Conservation (phyloP, 2,113 vertebrate species). For the Pelecanus crispus region DNA sequence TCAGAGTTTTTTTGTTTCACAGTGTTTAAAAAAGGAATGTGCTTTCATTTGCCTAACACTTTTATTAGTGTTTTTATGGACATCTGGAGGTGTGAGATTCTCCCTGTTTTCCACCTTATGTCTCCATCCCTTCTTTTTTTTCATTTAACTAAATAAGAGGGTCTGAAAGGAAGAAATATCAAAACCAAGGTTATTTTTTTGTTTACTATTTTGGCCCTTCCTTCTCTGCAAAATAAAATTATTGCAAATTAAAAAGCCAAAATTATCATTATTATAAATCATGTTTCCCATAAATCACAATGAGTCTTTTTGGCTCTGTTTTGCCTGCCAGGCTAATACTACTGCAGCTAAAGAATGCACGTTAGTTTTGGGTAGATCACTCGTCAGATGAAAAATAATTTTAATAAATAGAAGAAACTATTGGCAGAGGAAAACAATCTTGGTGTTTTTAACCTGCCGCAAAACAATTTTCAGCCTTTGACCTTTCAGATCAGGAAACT, state of each 20-base stretch:
- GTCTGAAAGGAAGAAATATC: not conserved
- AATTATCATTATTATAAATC: not conserved
- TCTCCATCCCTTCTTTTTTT: not conserved
- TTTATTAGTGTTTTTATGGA: slow-evolving; percentile 4
- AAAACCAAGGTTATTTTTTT: not conserved
- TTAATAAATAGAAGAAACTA: slow-evolving; percentile 29
- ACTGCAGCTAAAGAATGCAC: not conserved
- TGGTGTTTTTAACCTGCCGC: not conserved
- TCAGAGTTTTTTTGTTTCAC: not conserved
- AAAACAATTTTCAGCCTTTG: slow-evolving; percentile 19
- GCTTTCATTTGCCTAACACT: not conserved
- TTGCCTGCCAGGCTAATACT: not conserved
- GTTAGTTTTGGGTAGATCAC: not conserved
- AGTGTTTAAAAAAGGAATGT: not conserved
- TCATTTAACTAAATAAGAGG: not conserved
- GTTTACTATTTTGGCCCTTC: not conserved
- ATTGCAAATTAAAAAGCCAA: not conserved
- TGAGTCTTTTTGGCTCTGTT: not conserved
- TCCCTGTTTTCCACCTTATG: not conserved
- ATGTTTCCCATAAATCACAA: not conserved
- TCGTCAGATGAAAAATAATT: slow-evolving; percentile 26
- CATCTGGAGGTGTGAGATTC: not conserved
- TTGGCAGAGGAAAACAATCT: not conserved
- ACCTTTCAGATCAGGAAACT: slow-evolving; percentile 10
- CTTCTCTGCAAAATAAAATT: not conserved